phyloP scores from a whole-genome alignment of 2,113 vertebrate genomes.

The Neoarius graeffei region DNA sequence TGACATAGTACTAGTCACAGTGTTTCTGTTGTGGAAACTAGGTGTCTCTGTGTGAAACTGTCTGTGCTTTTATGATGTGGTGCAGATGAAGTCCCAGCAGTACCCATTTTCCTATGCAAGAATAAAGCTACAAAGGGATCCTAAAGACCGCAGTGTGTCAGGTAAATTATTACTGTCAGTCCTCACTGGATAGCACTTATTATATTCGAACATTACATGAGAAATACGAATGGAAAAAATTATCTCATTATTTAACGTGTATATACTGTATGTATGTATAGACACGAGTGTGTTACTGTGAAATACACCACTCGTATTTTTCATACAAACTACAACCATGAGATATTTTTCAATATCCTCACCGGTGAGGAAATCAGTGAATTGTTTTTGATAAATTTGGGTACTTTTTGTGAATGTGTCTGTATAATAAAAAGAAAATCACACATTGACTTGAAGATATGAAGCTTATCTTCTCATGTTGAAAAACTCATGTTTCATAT shows the following conservation, averaged over 20 bases:
- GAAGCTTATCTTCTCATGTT: too few relatives aligned
- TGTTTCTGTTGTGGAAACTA: not conserved
- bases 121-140: slow-evolving; percentile 89
- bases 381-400: too few relatives aligned
- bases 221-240: not conserved
- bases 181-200: not conserved
- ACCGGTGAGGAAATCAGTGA: too few relatives aligned
- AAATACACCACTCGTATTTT: too few relatives aligned
- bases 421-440: too few relatives aligned
- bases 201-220: not conserved
- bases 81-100: slow-evolving; percentile 85
- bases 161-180: slow-evolving; percentile 72
- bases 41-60: slow-evolving; percentile 49
- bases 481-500: too few relatives aligned
- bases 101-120: slow-evolving; percentile 92
- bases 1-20: not conserved
- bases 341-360: too few relatives aligned
- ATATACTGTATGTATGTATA: too few relatives aligned
- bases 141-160: slow-evolving; percentile 97
- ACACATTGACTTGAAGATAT: too few relatives aligned
- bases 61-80: slow-evolving; percentile 50
- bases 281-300: too few relatives aligned
- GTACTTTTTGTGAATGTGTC: too few relatives aligned
- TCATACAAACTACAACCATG: too few relatives aligned
- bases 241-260: not conserved